phyloP scores from a whole-genome alignment of 2,888 invertebrate species.

The Pycnomerus fuliginosus region DNA sequence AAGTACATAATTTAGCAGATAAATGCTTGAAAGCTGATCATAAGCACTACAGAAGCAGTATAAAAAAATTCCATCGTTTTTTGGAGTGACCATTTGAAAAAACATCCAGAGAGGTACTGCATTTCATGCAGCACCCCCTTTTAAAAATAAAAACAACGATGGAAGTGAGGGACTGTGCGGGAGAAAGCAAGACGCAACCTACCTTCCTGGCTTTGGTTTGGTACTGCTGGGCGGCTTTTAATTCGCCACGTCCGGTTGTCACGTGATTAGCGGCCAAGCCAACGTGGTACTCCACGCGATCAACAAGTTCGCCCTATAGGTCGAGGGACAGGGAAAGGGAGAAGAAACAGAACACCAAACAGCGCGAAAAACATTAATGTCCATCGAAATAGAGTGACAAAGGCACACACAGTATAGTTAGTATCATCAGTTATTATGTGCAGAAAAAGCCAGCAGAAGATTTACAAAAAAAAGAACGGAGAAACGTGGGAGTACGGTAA shows the following conservation, averaged over 20 bases:
- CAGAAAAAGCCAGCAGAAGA: constrained; percentile 23
- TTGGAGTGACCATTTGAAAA: too few species aligned
- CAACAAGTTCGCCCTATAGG: constrained; percentile 87
- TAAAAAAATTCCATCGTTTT: too few species aligned
- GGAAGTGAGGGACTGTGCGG: constrained; percentile 15
- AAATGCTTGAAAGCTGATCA: too few species aligned
- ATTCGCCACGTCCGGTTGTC: constrained; percentile 74
- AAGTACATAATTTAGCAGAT: too few species aligned
- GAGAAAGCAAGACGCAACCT: too few species aligned
- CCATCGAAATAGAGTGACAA: constrained; percentile 44
- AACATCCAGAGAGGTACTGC: too few species aligned
- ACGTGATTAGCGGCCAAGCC: constrained; percentile 83
- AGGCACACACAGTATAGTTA: constrained; percentile 49
- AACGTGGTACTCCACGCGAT: constrained; percentile 93
- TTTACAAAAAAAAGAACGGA: constrained; percentile 14
- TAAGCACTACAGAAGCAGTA: too few species aligned
- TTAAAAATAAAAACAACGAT: constrained; percentile 8
- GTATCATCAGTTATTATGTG: constrained; percentile 24
- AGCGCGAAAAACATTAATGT: constrained; percentile 36
- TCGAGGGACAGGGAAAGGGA: constrained; percentile 23
- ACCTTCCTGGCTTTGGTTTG: constrained; percentile 89
- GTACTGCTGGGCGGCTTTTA: constrained; percentile 77
- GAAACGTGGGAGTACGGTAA: constrained; percentile 25
- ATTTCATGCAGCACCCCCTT: too few species aligned
- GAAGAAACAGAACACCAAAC: constrained; percentile 19